These are phyloP conservation scores for Uloborus diversus DNA, from an alignment of 1,140 invertebrate species.

Conservation along the genomic window DNA sequence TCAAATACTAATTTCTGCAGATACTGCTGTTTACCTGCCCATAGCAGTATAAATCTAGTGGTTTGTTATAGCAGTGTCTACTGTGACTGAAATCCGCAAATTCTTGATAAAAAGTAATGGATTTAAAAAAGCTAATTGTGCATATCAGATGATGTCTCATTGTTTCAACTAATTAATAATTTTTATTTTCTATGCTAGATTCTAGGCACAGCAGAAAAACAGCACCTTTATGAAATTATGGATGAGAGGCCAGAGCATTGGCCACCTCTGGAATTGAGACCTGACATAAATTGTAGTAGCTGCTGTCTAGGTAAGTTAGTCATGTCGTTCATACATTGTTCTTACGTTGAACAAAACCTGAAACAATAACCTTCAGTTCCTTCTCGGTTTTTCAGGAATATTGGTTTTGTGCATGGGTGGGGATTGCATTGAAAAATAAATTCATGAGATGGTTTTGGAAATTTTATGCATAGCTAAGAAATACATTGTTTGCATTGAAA, in stretches of 20 bases:
- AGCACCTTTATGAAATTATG: conserved; percentile 83
- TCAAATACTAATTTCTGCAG: too few relatives aligned
- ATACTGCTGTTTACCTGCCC: too few relatives aligned
- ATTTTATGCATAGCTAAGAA: not conserved
- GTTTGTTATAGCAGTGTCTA: too few relatives aligned
- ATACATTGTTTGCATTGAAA: not conserved
- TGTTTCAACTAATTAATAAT: not conserved
- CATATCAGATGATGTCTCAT: too few relatives aligned
- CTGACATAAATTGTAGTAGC: conserved; percentile 37
- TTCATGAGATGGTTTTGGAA: not conserved
- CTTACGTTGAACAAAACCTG: not conserved
- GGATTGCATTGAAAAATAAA: not conserved
- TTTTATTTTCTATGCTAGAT: conserved; percentile 64
- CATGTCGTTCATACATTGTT: not conserved
- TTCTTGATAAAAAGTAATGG: too few relatives aligned
- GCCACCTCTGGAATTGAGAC: conserved; percentile 55
- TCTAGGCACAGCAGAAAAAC: conserved; percentile 74
- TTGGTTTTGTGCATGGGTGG: not conserved
- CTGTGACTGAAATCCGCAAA: too few relatives aligned
- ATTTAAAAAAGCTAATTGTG: too few relatives aligned
- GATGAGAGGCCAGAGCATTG: conserved; percentile 73
- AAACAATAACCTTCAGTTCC: not conserved
- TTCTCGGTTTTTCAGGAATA: not conserved
- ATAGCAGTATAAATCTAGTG: too few relatives aligned
- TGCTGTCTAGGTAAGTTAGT: conserved; percentile 35